Base-by-base conservation (phyloP, 2,113 vertebrate species). In the Oxyruncus cristatus region DNA sequence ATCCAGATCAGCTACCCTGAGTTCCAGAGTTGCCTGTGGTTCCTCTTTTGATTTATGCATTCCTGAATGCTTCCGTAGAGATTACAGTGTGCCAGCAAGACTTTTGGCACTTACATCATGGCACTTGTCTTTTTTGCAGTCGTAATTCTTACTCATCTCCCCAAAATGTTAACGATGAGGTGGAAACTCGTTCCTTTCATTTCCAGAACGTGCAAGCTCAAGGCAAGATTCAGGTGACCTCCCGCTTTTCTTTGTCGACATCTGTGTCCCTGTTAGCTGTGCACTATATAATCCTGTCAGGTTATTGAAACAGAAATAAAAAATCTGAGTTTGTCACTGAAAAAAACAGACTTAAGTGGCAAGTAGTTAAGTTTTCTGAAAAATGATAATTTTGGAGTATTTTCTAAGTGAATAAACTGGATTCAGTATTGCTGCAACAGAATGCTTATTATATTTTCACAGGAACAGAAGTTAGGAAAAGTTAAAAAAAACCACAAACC, bases 211-310 rank as follows among this genome's bases (percentile, higher is more conserved):
- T 68, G 42, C 35, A 67, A 72, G 14, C 33, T 71, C 9, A 52
- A 63, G 33, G 39, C 4, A 44, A 68, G 53, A 37, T 39, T 59
- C 61, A 22, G 20, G 12, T 46, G 20, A 37, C 15, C 7, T 46
- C 13, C 20, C 49, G 47, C 12, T 71, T 75, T 71, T n/a, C 42
- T 41, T 67, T 78, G 12, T 16, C 0, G 0, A 4, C 0, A 0
- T 63, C 47, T 59, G 8, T 46, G 46, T 42, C 20, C 19, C 21
- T 56, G 10, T 42, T 59, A 37, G 15, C 42, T 49, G 5, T 0
- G 1, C 20, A n/a, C 6, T 15, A 26, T 6, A 22, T 56, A 32
- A 42, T 41, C 8, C 2, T 39, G 11, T 35, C 21, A 59, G 5
- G 12, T 49, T 78, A 41, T 67, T 27, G 70, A 67, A 89, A 44